These are phyloP conservation scores for Agrilus cyanescens DNA, from an alignment of 2,888 invertebrate genomes.

Conservation along the genomic window DNA sequence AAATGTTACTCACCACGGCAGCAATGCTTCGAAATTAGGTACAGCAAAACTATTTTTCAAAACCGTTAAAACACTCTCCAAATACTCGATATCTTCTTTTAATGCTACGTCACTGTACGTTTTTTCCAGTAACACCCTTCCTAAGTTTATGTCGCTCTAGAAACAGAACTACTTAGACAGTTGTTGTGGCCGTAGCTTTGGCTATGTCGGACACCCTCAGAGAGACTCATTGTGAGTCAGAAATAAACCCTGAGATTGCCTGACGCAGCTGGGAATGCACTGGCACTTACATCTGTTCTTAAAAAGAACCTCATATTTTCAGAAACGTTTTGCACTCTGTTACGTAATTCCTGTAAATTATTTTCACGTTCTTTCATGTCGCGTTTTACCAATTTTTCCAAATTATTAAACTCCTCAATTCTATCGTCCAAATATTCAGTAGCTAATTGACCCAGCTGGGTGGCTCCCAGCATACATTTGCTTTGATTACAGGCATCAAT, in stretches of 20 bases:
- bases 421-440: conserved; percentile 54
- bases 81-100: conserved; percentile 27
- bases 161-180: conserved; percentile 11
- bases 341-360: conserved; percentile 40
- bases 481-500: conserved; percentile 48
- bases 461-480: conserved; percentile 49
- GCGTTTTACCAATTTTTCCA: conserved; percentile 46
- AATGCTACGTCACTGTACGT: conserved; percentile 25
- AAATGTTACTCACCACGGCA: conserved; percentile 30
- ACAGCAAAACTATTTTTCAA: conserved; percentile 34
- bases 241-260: no score
- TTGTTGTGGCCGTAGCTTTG: no score
- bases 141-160: conserved; percentile 27
- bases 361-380: conserved; percentile 51
- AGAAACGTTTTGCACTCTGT: conserved; percentile 33
- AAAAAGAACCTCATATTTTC: conserved; percentile 36
- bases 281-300: conserved; percentile 34
- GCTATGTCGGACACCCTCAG: no score
- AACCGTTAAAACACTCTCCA: conserved; percentile 32
- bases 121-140: conserved; percentile 18
- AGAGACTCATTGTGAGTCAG: no score
- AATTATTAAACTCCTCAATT: conserved; percentile 44
- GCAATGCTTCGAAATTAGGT: conserved; percentile 34
- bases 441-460: conserved; percentile 54
- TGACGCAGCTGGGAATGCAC: no score